Evolutionary conservation across 2,888 invertebrate species (phyloP).

Genomic region (Congeria kusceri): DNA sequence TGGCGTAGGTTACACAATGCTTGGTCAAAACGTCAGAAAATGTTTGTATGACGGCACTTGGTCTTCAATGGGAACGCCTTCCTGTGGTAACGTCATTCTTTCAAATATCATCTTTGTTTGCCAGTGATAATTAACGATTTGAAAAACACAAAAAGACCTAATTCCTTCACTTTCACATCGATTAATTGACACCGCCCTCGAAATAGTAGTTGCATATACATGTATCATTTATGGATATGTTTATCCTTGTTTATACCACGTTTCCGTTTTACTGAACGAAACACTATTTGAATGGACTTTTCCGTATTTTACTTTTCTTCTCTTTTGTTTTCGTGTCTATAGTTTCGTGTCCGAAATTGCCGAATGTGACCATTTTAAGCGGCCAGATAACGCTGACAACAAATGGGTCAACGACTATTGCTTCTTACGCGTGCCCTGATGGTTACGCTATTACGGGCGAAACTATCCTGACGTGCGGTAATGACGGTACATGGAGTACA

Average conservation of each 20-base stretch:
- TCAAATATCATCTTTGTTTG: too few relatives aligned
- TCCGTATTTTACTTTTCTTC: too few relatives aligned
- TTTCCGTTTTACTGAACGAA: too few relatives aligned
- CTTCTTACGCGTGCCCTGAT: constrained; percentile 35
- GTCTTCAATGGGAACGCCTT: constrained; percentile 14
- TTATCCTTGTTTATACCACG: too few relatives aligned
- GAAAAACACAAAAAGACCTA: too few relatives aligned
- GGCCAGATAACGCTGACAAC: constrained; percentile 45
- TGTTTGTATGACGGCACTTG: constrained; percentile 6
- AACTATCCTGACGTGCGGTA: constrained; percentile 20
- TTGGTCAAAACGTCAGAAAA: neutral
- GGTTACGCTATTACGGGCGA: constrained; percentile 47
- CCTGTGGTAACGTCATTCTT: constrained; percentile 9
- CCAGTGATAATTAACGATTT: too few relatives aligned
- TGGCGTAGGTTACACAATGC: neutral
- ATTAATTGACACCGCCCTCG: too few relatives aligned
- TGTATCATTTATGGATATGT: too few relatives aligned
- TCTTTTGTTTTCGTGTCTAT: neutral
- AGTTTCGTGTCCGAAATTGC: constrained; percentile 39
- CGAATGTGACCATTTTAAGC: constrained; percentile 28
- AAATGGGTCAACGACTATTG: constrained; percentile 47
- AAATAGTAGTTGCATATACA: too few relatives aligned
- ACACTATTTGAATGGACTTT: too few relatives aligned
- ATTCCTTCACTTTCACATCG: too few relatives aligned
- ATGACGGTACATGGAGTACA: constrained; percentile 41